These are phyloP conservation scores for Lerista edwardsae DNA, from an alignment of 2,797 vertebrate species.

Conservation along the genomic window DNA sequence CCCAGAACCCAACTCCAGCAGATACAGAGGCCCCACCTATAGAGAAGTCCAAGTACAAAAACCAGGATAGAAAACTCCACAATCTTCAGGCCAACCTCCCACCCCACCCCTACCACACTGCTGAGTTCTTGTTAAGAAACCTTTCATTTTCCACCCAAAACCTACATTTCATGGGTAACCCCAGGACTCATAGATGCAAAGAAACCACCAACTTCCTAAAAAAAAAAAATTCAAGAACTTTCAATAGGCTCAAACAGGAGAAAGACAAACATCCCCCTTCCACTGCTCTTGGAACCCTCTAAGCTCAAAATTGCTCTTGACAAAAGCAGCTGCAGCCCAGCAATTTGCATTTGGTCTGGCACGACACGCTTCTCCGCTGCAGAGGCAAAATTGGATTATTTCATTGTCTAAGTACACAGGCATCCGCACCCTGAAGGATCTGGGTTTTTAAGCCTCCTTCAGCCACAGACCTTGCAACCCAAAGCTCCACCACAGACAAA, in stretches of 20 bases:
- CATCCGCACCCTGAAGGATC: conserved; percentile 3
- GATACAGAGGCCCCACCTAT: too few relatives aligned
- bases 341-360: conserved; percentile 44
- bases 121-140: background rate
- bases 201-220: background rate
- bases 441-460: conserved; percentile 18
- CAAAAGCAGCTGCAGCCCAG: conserved; percentile 45
- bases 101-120: background rate
- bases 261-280: background rate
- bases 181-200: background rate
- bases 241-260: conserved; percentile 25
- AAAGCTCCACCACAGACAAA: conserved; percentile 7
- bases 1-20: too few relatives aligned
- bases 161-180: conserved; percentile 28
- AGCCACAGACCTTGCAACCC: background rate
- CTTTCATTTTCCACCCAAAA: conserved; percentile 35
- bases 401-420: conserved; percentile 42
- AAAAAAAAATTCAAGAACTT: conserved; percentile 41
- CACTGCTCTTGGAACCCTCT: background rate
- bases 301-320: conserved; percentile 48
- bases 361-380: conserved; percentile 31
- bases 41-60: background rate
- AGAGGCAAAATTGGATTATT: conserved; percentile 39
- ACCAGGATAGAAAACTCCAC: background rate
- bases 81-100: background rate